phyloP scores from a whole-genome alignment of 2,797 vertebrate genomes.

The Spinibarbus caldwelli region DNA sequence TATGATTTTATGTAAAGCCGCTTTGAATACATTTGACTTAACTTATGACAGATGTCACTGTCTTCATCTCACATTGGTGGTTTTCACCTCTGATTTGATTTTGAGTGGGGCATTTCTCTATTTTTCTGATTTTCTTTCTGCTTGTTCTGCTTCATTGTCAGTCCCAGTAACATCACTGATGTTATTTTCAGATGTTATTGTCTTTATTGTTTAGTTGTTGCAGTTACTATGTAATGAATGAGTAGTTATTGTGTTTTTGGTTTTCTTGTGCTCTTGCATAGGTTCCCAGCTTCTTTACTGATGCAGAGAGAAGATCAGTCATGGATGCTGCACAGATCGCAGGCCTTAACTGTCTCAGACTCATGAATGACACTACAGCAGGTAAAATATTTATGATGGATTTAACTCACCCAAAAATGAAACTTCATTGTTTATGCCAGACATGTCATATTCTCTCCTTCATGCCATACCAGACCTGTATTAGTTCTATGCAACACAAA shows the following conservation, averaged over 20 bases:
- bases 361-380: slow-evolving; percentile 97
- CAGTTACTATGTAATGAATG: not conserved
- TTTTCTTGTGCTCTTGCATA: slow-evolving; percentile 57
- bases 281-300: slow-evolving; percentile 95
- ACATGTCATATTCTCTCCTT: not conserved
- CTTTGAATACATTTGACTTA: too few relatives aligned
- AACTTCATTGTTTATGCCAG: not conserved
- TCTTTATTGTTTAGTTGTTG: not conserved
- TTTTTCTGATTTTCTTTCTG: too few relatives aligned
- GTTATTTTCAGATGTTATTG: not conserved
- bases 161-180: too few relatives aligned
- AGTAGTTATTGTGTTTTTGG: not conserved
- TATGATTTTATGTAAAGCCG: too few relatives aligned
- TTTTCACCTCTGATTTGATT: too few relatives aligned
- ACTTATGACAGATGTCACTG: too few relatives aligned
- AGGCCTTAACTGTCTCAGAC: slow-evolving; percentile 91
- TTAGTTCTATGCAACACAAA: not conserved
- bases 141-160: too few relatives aligned
- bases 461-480: not conserved
- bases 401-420: not conserved
- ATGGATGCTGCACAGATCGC: slow-evolving; percentile 95
- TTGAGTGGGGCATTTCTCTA: too few relatives aligned
- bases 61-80: too few relatives aligned
- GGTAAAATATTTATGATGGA: slow-evolving; percentile 72
- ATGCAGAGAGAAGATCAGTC: slow-evolving; percentile 91